These are phyloP conservation scores for Halesus radiatus DNA, from an alignment of 1,140 invertebrate species.

Conservation along the genomic window DNA sequence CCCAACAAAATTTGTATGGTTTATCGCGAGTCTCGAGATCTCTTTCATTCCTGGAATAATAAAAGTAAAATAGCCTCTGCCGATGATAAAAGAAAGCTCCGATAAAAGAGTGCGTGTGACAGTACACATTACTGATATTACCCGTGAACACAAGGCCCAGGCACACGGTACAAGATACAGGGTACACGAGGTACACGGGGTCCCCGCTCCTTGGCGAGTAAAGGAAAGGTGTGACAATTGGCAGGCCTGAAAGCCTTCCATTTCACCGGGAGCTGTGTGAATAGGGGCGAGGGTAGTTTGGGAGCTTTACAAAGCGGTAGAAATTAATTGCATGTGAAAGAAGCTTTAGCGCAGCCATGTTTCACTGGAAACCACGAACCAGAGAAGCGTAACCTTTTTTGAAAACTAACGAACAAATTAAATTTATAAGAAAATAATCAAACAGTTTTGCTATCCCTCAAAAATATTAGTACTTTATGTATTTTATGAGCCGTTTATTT, in stretches of 20 bases:
- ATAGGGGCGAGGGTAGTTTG: constrained; percentile 16
- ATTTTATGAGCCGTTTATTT: too few relatives aligned
- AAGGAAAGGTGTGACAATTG: constrained; percentile 7
- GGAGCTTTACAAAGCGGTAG: constrained; percentile 37
- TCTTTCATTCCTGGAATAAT: not conserved
- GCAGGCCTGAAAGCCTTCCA: not conserved
- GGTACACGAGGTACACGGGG: too few relatives aligned
- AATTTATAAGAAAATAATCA: too few relatives aligned
- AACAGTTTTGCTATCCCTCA: too few relatives aligned
- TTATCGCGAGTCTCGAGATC: not conserved
- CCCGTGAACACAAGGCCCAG: too few relatives aligned
- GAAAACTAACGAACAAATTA: too few relatives aligned
- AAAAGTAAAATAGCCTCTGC: not conserved
- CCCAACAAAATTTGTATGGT: not conserved
- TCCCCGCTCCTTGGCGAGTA: too few relatives aligned
- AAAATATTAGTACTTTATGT: too few relatives aligned
- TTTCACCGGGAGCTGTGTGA: constrained; percentile 16
- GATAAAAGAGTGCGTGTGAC: constrained; percentile 8
- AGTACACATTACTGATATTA: constrained; percentile 2
- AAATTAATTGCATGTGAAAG: constrained; percentile 42
- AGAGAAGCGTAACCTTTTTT: not conserved
- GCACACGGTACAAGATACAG: too few relatives aligned
- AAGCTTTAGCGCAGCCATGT: constrained; percentile 13
- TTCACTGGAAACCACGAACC: not conserved
- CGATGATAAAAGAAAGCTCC: not conserved